Conservation (phyloP, 2,113 vertebrate species). For the Salvelinus alpinus region DNA sequence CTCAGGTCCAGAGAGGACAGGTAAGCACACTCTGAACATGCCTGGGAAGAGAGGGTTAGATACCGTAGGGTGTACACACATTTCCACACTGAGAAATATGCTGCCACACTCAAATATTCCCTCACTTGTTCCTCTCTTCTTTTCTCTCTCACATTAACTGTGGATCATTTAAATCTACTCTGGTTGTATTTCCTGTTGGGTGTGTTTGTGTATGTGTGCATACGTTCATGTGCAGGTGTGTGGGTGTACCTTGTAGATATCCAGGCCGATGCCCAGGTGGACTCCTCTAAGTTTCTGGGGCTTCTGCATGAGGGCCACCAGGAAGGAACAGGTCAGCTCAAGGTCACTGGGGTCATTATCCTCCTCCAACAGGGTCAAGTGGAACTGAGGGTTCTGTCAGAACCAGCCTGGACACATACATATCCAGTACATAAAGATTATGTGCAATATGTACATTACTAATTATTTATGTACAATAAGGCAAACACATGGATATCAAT, state of each 20-base stretch:
- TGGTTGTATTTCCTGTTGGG: neutral
- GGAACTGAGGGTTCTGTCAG: constrained; percentile 75
- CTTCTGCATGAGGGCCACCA: constrained; percentile 79
- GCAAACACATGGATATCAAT: constrained; percentile 4
- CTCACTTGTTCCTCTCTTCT: neutral
- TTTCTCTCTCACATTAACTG: too few species aligned
- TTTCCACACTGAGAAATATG: neutral
- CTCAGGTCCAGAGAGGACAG: constrained; percentile 58
- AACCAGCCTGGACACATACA: constrained; percentile 49
- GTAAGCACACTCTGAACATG: constrained; percentile 8
- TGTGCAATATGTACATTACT: too few species aligned
- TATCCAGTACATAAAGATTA: too few species aligned
- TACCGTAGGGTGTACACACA: neutral
- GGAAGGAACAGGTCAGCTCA: constrained; percentile 65
- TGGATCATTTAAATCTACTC: neutral
- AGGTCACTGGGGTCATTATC: constrained; percentile 37
- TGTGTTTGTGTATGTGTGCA: neutral
- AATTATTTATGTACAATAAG: too few species aligned
- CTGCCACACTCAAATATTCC: neutral
- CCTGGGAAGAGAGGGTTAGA: constrained; percentile 47
- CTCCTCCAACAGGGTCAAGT: constrained; percentile 56
- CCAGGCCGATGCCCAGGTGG: constrained; percentile 48
- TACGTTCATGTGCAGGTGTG: constrained; percentile 8
- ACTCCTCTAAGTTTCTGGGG: constrained; percentile 56
- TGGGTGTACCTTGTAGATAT: constrained; percentile 65